Percentiles rank a stretch among this genome's conserved stretches.
These are phyloP conservation scores for Bimastos eiseni DNA, from an alignment of 2,888 invertebrate species.

Conservation along the genomic window DNA sequence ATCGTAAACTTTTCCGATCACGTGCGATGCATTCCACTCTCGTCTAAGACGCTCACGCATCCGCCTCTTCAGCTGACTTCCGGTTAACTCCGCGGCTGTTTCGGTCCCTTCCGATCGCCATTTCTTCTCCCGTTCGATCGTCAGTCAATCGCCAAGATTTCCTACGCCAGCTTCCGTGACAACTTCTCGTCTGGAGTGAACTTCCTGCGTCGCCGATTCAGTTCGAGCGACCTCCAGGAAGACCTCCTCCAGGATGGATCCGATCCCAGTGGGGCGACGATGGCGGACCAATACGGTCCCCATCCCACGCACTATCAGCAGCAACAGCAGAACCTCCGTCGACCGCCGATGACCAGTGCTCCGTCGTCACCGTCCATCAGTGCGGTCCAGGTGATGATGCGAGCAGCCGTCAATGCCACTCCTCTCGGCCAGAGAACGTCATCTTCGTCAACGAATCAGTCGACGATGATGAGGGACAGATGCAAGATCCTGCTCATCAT, in stretches of 20 bases:
- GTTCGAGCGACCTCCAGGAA: constrained; percentile 94
- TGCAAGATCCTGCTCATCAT: constrained; percentile 91
- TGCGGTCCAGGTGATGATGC: constrained; percentile 65
- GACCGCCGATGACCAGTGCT: constrained; percentile 71
- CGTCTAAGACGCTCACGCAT: neutral
- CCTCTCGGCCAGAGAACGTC: constrained; percentile 26
- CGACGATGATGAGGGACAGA: constrained; percentile 77
- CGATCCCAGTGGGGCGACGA: constrained; percentile 69
- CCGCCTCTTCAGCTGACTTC: neutral
- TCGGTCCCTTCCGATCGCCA: neutral
- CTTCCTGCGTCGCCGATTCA: constrained; percentile 89
- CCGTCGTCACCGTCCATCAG: constrained; percentile 90
- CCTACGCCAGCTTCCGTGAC: constrained; percentile 37
- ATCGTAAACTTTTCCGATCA: neutral
- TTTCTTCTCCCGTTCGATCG: neutral
- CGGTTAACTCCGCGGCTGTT: neutral
- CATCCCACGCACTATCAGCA: neutral
- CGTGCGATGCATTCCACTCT: neutral
- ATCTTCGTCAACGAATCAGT: constrained; percentile 51
- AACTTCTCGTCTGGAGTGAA: constrained; percentile 41
- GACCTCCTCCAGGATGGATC: constrained; percentile 66
- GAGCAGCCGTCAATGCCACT: constrained; percentile 32
- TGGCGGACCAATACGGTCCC: neutral
- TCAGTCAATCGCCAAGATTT: constrained; percentile 27
- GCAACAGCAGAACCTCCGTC: constrained; percentile 15